A percentile compares a stretch with the other conserved stretches of the same genome.
These are phyloP conservation scores for Ovibos moschatus DNA, from an alignment of 2,113 vertebrate species.

Conservation along the genomic window DNA sequence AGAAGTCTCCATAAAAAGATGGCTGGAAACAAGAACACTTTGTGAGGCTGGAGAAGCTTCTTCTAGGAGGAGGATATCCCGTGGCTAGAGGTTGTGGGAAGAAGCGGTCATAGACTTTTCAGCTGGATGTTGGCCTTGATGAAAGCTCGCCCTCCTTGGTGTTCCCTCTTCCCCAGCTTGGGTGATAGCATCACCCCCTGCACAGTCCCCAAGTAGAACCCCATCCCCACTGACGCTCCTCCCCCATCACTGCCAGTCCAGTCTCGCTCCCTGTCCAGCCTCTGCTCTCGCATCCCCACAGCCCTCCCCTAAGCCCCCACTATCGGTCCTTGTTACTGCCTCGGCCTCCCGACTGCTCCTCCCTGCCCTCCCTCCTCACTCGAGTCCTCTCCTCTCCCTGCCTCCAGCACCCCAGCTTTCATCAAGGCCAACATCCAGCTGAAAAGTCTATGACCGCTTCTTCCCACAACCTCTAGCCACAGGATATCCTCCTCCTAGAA, in stretches of 20 bases:
- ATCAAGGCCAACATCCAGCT: not conserved
- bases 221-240: not conserved
- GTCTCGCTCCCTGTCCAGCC: fast-evolving
- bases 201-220: not conserved
- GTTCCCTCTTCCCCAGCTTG: not conserved
- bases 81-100: not conserved
- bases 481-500: not conserved
- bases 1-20: not conserved
- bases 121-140: not conserved
- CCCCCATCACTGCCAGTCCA: fast-evolving
- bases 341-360: not conserved
- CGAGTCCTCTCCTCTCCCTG: not conserved
- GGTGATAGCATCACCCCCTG: not conserved
- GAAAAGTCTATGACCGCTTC: not conserved
- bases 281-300: not conserved
- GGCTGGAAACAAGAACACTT: not conserved
- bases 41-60: not conserved
- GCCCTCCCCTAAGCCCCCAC: not conserved
- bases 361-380: not conserved
- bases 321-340: fast-evolving
- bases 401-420: not conserved
- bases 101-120: not conserved
- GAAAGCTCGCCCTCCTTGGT: not conserved
- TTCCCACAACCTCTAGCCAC: not conserved
- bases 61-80: not conserved